These are phyloP conservation scores for Polydrusus cervinus DNA, from an alignment of 2,888 invertebrate species.

Conservation along the genomic window DNA sequence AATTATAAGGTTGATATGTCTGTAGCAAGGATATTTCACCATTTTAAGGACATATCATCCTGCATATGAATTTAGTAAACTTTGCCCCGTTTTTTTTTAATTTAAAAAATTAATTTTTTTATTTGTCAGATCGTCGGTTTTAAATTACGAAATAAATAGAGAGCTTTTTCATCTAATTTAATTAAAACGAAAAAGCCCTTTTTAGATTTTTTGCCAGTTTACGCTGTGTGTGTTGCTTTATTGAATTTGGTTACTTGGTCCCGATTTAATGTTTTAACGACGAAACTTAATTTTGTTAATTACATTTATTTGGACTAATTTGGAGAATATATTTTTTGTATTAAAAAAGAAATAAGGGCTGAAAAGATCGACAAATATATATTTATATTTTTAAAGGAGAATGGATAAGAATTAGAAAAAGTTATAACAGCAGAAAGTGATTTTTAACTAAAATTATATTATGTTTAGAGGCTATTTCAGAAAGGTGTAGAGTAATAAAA, in stretches of 20 bases:
- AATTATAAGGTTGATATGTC: too few species aligned
- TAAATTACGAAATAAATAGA: conserved; percentile 54
- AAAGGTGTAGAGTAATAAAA: too few species aligned
- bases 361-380: too few species aligned
- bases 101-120: conserved; percentile 54
- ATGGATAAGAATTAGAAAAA: too few species aligned
- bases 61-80: conserved; percentile 29
- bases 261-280: background rate
- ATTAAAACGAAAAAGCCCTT: conserved; percentile 24
- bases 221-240: conserved; percentile 10
- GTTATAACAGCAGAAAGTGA: too few species aligned
- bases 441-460: too few species aligned
- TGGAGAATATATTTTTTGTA: too few species aligned
- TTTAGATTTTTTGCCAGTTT: conserved; percentile 24
- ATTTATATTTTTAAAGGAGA: too few species aligned
- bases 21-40: too few species aligned
- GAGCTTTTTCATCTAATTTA: conserved; percentile 45
- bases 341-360: too few species aligned
- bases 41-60: background rate
- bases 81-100: conserved; percentile 54
- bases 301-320: background rate
- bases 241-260: conserved; percentile 7
- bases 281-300: background rate
- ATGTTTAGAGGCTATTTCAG: too few species aligned
- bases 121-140: conserved; percentile 54